Evolutionary conservation across 2,113 vertebrate species (phyloP), one percentile per base, ranked within the genome.

Genomic region (Odocoileus hemionus): DNA sequence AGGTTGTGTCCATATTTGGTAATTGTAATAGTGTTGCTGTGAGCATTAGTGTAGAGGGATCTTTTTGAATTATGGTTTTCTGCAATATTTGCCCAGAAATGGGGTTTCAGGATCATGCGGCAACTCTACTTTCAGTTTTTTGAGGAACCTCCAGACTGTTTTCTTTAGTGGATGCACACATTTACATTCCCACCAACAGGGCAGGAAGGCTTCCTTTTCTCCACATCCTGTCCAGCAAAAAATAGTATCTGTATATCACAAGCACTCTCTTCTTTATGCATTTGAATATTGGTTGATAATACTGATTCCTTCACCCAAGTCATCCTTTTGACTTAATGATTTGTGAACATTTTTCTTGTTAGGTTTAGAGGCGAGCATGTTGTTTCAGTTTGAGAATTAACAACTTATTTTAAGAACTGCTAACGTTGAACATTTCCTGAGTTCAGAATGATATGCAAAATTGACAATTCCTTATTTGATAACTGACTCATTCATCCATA

Each of bases 371-470:
- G 84, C 64, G 30, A 80, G 25, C 30, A 92, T 95, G n/a, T 11
- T 89, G 67, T 97, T 97, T 91, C 23, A 61, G 3, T 88, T 96
- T 93, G 15, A 43, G n/a, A 11, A 55, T 79, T 67, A 84, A 19
- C 60, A 36, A 23, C 10, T 23, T 52, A 33, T 91, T 30, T 88
- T 16, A 74, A 92, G 33, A 52, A 87, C 28, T 91, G 43, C 60
- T 93, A 93, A 98, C 33, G 28, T 57, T 58, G 74, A 93, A 76
- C 93, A 82, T 94, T 97, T 58, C 60, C 47, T 76, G 78, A 76
- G 21, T 91, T 91, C 39, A 87, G 43, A 43, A 85, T 84, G 52
- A 76, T 83, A 36, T 13, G 4, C 25, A 1, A 9, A 90, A 76
- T 50, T 43, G n/a, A 89, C 33, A 83, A 8, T 89, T 83, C n/a